Evolutionary conservation across 2,888 invertebrate genomes (phyloP).

Genomic region (Uropetala carovei): DNA sequence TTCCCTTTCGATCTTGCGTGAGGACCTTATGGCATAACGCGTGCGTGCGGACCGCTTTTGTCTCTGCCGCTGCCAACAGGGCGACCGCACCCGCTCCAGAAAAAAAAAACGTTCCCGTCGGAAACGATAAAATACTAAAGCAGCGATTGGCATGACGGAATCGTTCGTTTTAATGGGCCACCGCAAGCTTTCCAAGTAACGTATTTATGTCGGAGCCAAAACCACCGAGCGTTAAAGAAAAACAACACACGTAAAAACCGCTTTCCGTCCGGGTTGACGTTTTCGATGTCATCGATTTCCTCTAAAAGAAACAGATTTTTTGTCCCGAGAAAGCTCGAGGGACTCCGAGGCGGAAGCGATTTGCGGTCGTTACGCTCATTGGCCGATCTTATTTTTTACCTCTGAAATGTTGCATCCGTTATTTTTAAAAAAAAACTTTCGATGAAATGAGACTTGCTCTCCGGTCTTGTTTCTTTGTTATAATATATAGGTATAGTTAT

Average conservation of each 20-base stretch:
- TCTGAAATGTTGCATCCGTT: not conserved
- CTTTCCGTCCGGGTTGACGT: not conserved
- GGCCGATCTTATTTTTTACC: slow-evolving; percentile 8
- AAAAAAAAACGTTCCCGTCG: not conserved
- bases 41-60: not conserved
- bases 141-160: not conserved
- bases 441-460: too few species aligned
- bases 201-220: not conserved
- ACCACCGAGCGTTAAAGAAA: not conserved
- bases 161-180: not conserved
- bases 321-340: not conserved
- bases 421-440: too few species aligned
- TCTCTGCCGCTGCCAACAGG: too few species aligned
- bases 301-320: not conserved
- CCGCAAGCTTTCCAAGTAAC: not conserved
- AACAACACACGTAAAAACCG: not conserved
- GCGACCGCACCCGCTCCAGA: not conserved
- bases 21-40: not conserved
- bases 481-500: too few species aligned
- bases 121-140: not conserved
- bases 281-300: not conserved
- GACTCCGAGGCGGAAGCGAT: slow-evolving; percentile 41
- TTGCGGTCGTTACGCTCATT: slow-evolving; percentile 57
- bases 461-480: too few species aligned
- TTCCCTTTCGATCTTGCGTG: not conserved